phyloP scores from a whole-genome alignment of 2,113 vertebrate species.

The Sebastes fasciatus region DNA sequence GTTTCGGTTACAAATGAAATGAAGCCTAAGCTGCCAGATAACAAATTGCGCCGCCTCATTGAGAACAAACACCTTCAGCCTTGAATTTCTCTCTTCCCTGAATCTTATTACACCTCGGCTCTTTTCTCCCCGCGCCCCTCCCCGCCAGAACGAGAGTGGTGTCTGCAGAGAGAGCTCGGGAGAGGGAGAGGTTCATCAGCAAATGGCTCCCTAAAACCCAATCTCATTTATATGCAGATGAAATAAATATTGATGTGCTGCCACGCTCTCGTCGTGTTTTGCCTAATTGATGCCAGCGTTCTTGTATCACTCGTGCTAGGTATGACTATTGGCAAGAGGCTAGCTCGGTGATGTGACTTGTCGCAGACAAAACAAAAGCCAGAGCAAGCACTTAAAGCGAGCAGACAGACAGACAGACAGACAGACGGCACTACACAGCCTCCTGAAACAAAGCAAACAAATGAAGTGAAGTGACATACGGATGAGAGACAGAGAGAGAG shows the following conservation, averaged over 20 bases:
- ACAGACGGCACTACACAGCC: background rate
- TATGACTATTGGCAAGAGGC: conserved; percentile 54
- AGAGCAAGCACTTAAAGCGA: conserved; percentile 16
- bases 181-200: conserved; percentile 72
- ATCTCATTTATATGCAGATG: conserved; percentile 84
- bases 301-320: conserved; percentile 51
- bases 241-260: conserved; percentile 83
- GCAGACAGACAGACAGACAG: conserved; percentile 35
- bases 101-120: conserved; percentile 29
- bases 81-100: conserved; percentile 10
- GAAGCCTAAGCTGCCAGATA: conserved; percentile 13
- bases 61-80: conserved; percentile 38
- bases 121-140: background rate
- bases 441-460: conserved; percentile 42
- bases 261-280: conserved; percentile 57
- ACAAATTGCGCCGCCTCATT: conserved; percentile 27
- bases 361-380: conserved; percentile 50
- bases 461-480: conserved; percentile 37
- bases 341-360: conserved; percentile 26
- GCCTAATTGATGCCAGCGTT: conserved; percentile 74
- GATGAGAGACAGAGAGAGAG: background rate
- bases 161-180: conserved; percentile 37
- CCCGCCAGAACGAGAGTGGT: conserved; percentile 52
- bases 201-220: conserved; percentile 73
- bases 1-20: conserved; percentile 37